Base-by-base conservation (phyloP, 1,140 invertebrate species). In the Leptopilina boulardi region DNA sequence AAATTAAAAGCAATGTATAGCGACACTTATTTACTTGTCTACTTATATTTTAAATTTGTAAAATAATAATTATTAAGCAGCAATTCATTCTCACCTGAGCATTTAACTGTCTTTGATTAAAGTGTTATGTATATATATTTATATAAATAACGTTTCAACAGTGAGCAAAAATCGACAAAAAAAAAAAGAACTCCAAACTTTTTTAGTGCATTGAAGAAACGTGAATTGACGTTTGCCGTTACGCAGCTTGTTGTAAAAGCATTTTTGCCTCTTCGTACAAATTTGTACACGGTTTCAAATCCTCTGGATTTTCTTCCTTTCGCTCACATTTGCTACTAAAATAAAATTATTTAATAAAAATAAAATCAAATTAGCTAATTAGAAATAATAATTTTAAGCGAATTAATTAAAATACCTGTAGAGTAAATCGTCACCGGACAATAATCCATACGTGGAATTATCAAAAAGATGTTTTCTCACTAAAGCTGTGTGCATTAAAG, bases 201-300 rank as follows among this genome's bases (percentile, higher is more conserved):
- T n/a, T n/a, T 23, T 34, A 26, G 59, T 66, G 59, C 59, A 66
- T 66, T 23, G 26, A 26, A n/a, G 15, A 6, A 66, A 66, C 15
- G 47, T 18, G 13, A 30, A 66, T n/a, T 15, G 0, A 13, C 26
- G 59, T n/a, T 13, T 66, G 59, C 6, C 21, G 66, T 82, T 79
- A 85, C 10, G 80, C 82, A 23, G 78, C 78, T 81, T 90, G 86
- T 78, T 89, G 81, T 44, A 90, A 80, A 79, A 90, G 80, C 77
- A 84, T 75, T 74, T 91, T 90, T 0, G 85, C 89, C 84, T 91
- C 88, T 76, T 91, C 90, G 23, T 88, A 89, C 71, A 91, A 84
- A 80, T 77, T 82, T 74, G 86, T 86, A 75, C 84, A 89, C 8
- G 90, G 88, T 72, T 87, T 87, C 6, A 90, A 56, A n/a, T 88